Evolutionary conservation across 2,113 vertebrate genomes (phyloP).

Genomic region (Excalfactoria chinensis): DNA sequence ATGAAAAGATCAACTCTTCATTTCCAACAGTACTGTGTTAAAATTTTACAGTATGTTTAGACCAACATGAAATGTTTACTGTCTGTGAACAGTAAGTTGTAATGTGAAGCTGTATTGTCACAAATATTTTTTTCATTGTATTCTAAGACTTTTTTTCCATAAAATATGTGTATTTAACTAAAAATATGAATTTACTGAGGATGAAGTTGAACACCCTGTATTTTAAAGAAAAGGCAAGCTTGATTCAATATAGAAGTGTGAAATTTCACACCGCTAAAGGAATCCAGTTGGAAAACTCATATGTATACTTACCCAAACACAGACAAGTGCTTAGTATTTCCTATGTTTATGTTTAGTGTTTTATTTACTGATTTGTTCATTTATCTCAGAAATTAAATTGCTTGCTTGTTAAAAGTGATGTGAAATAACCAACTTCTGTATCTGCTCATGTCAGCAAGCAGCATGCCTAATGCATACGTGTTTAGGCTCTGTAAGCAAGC

Average conservation of each 20-base stretch:
- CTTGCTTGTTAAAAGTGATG: not conserved
- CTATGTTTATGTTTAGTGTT: not conserved
- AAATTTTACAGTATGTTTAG: not conserved
- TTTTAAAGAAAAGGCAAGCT: not conserved
- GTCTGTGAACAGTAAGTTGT: not conserved
- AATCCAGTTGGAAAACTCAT: not conserved
- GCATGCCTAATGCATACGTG: accelerated
- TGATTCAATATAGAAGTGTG: not conserved
- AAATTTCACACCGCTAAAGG: not conserved
- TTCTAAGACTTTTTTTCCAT: not conserved
- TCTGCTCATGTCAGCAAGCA: not conserved
- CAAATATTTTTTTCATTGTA: not conserved
- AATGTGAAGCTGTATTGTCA: not conserved
- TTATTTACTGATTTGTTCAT: not conserved
- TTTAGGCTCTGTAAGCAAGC: not conserved
- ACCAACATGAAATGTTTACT: not conserved
- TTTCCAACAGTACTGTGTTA: not conserved
- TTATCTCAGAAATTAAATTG: not conserved
- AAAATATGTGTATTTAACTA: not conserved
- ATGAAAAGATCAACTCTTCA: not conserved
- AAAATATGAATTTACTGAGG: not conserved
- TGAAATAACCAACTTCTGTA: not conserved
- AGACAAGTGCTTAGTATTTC: not conserved
- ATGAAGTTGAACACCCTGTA: not conserved
- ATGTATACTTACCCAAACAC: not conserved